Percentiles rank a stretch among this genome's conserved stretches.
phyloP scores from a whole-genome alignment of 2,797 vertebrate species.

The Selene dorsalis region DNA sequence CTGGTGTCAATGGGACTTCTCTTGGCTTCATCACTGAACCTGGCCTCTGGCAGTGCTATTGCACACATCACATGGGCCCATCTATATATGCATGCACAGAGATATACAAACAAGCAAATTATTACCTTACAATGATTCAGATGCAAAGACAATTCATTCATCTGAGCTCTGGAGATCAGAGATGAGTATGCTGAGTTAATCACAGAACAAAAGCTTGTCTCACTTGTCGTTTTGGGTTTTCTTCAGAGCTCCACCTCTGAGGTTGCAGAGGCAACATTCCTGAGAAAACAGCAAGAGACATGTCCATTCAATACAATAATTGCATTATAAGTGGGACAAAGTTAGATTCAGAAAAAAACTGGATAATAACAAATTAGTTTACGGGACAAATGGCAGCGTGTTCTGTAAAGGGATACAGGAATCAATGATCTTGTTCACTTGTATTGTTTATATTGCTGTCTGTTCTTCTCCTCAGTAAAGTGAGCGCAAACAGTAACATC shows the following conservation, averaged over 20 bases:
- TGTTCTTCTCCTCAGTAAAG: not conserved
- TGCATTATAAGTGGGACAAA: not conserved
- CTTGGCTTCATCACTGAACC: slow-evolving; percentile 90
- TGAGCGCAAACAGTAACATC: not conserved
- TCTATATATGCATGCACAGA: slow-evolving; percentile 74
- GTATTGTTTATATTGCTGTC: not conserved
- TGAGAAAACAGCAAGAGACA: slow-evolving; percentile 65
- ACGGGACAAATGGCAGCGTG: not conserved
- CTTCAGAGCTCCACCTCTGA: slow-evolving; percentile 98
- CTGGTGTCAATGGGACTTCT: slow-evolving; percentile 93
- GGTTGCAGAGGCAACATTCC: slow-evolving; percentile 97
- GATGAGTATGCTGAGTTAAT: slow-evolving; percentile 56
- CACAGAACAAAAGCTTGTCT: slow-evolving; percentile 71
- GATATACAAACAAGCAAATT: slow-evolving; percentile 37
- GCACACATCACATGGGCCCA: slow-evolving; percentile 98
- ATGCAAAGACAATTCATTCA: slow-evolving; percentile 38
- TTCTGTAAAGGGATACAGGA: not conserved
- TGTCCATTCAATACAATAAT: not conserved
- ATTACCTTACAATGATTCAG: slow-evolving; percentile 51
- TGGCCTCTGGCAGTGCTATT: slow-evolving; percentile 93
- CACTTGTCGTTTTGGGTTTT: slow-evolving; percentile 93
- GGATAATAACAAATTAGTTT: not conserved
- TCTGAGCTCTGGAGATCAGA: slow-evolving; percentile 58
- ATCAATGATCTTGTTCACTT: not conserved
- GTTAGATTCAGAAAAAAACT: not conserved